Percentiles rank a stretch among this genome's conserved stretches.
Conservation (phyloP, 1,140 invertebrate genomes). For the Lordiphosa collinella region DNA sequence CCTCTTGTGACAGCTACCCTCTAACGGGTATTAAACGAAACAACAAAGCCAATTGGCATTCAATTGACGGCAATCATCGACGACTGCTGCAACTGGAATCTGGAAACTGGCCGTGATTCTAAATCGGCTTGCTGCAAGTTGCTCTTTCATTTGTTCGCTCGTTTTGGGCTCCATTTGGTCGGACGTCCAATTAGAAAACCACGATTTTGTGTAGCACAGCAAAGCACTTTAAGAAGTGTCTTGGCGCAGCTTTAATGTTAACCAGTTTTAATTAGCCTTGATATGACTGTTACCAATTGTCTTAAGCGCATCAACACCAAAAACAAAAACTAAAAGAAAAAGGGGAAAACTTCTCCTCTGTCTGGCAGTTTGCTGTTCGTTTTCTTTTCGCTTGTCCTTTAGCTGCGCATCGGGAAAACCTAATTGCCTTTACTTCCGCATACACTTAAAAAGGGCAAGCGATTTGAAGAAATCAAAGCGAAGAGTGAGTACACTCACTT, state of each 20-base stretch:
- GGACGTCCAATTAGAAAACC: not conserved
- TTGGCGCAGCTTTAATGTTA: not conserved
- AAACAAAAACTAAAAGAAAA: not conserved
- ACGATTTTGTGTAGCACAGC: not conserved
- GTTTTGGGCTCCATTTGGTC: not conserved
- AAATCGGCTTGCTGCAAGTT: slow-evolving; percentile 17
- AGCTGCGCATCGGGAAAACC: not conserved
- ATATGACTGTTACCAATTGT: slow-evolving; percentile 9
- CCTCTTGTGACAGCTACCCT: too few relatives aligned
- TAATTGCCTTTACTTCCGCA: slow-evolving; percentile 1
- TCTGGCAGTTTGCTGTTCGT: too few relatives aligned
- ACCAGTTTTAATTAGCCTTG: slow-evolving; percentile 15
- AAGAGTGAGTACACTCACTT: too few relatives aligned
- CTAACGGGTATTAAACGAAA: not conserved
- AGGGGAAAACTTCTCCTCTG: not conserved
- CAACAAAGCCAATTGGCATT: slow-evolving; percentile 61
- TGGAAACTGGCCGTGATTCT: slow-evolving; percentile 27
- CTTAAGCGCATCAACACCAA: slow-evolving; percentile 16
- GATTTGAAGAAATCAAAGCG: too few relatives aligned
- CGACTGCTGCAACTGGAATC: not conserved
- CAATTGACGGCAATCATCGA: slow-evolving; percentile 64
- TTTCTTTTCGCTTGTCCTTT: not conserved
- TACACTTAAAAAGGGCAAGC: not conserved
- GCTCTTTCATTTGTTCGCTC: slow-evolving; percentile 13
- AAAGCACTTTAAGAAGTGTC: too few relatives aligned